A percentile compares a stretch with the other conserved stretches of the same genome.
These are phyloP conservation scores for Acipenser ruthenus DNA, from an alignment of 2,797 vertebrate genomes.

Conservation along the genomic window DNA sequence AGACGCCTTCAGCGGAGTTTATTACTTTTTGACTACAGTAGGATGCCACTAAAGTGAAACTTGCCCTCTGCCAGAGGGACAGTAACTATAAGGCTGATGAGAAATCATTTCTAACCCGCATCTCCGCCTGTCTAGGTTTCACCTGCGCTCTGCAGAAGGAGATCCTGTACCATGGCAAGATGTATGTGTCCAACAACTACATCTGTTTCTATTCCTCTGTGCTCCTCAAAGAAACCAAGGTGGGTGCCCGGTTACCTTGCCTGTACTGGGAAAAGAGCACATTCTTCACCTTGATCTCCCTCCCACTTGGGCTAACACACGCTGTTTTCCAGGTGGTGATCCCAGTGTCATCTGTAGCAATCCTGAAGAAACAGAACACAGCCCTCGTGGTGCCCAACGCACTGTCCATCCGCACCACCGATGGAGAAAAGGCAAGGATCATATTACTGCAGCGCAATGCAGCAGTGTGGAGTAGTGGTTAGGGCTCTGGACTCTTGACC, in stretches of 20 bases:
- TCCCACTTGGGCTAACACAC: not conserved
- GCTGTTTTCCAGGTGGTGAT: conserved; percentile 55
- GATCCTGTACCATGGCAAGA: conserved; percentile 72
- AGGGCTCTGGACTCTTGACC: conserved; percentile 62
- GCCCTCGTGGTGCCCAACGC: conserved; percentile 77
- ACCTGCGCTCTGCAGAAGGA: conserved; percentile 79
- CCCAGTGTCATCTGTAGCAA: conserved; percentile 51
- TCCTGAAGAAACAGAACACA: conserved; percentile 79
- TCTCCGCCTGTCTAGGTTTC: conserved; percentile 49
- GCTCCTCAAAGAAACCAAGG: conserved; percentile 75
- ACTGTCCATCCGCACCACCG: conserved; percentile 64
- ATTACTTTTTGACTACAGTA: too few relatives aligned
- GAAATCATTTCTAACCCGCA: too few relatives aligned
- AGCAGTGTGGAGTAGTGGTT: not conserved
- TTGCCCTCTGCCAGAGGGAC: too few relatives aligned
- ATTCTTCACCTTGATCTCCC: not conserved
- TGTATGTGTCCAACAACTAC: conserved; percentile 63
- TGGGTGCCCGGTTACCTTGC: conserved; percentile 27
- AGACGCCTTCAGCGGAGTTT: too few relatives aligned
- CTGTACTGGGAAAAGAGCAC: not conserved
- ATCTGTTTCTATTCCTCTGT: conserved; percentile 76
- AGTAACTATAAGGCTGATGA: too few relatives aligned
- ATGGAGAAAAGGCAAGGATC: conserved; percentile 68
- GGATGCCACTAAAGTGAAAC: too few relatives aligned
- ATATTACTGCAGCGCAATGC: not conserved